These are phyloP conservation scores for Uropetala carovei DNA, from an alignment of 2,888 invertebrate species.

Conservation along the genomic window DNA sequence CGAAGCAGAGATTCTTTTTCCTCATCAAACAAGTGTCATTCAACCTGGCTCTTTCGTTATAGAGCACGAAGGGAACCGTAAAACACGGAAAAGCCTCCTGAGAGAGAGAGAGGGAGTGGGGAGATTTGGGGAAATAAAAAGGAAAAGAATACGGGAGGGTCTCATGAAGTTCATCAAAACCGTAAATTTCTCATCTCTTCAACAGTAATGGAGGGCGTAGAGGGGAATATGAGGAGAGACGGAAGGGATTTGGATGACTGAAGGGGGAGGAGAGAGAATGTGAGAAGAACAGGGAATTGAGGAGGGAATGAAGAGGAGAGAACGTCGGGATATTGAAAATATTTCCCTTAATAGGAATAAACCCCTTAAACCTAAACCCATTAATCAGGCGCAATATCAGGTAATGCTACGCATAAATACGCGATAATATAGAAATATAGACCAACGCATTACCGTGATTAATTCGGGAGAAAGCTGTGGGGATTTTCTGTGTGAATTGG, in stretches of 20 bases:
- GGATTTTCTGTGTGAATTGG: too few species aligned
- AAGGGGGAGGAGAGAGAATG: not conserved
- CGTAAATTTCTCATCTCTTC: not conserved
- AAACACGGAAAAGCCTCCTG: not conserved
- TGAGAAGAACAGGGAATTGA: too few species aligned
- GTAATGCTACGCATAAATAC: too few species aligned
- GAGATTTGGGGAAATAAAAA: not conserved
- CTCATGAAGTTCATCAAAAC: not conserved
- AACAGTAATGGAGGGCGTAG: not conserved
- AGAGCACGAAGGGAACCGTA: not conserved
- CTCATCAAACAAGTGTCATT: conserved; percentile 18
- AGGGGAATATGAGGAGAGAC: too few species aligned
- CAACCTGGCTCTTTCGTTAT: not conserved
- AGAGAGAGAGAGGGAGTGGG: not conserved
- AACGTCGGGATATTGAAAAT: too few species aligned
- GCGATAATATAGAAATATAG: too few species aligned
- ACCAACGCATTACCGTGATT: too few species aligned
- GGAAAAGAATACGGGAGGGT: not conserved
- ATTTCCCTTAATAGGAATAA: too few species aligned
- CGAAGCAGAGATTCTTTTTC: not conserved
- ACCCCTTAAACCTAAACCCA: too few species aligned
- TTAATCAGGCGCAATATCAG: too few species aligned
- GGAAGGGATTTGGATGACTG: not conserved
- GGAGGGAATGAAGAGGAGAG: too few species aligned
- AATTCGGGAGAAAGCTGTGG: too few species aligned